Conservation (phyloP, 2,113 vertebrate genomes). For the Xenopus borealis region DNA sequence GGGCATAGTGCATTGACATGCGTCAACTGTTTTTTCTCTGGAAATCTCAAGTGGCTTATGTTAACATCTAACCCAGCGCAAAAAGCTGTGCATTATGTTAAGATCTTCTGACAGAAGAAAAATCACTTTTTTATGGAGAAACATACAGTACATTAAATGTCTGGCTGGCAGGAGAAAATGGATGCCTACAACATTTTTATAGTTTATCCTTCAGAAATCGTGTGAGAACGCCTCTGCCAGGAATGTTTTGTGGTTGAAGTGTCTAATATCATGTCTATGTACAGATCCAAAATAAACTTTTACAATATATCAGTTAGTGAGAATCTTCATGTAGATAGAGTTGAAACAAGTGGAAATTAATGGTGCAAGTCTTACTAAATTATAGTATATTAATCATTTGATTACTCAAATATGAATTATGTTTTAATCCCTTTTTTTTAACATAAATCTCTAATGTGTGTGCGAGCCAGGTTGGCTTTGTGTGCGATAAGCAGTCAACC, state of each 20-base stretch:
- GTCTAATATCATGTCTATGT: slow-evolving; percentile 45
- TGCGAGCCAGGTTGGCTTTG: no score
- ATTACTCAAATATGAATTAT: no score
- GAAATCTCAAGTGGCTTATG: not conserved
- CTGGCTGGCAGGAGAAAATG: slow-evolving; percentile 27
- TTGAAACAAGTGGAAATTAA: no score
- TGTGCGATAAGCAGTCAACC: no score
- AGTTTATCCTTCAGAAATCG: slow-evolving; percentile 36
- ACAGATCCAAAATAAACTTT: slow-evolving; percentile 41
- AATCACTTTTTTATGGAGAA: slow-evolving; percentile 41
- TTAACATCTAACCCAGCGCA: slow-evolving; percentile 2
- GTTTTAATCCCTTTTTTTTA: no score
- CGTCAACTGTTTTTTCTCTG: no score
- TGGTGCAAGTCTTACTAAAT: no score
- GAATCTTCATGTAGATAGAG: slow-evolving; percentile 40
- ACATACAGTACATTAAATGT: slow-evolving; percentile 40
- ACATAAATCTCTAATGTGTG: no score
- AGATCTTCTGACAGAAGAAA: slow-evolving; percentile 10
- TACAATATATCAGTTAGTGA: slow-evolving; percentile 29
- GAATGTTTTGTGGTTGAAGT: slow-evolving; percentile 44
- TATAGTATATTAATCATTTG: no score
- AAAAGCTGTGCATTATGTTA: slow-evolving; percentile 14
- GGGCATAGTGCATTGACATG: no score
- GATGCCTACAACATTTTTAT: slow-evolving; percentile 37
- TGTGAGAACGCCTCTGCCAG: slow-evolving; percentile 43